These are phyloP conservation scores for Dryadula phaetusa DNA, from an alignment of 2,888 invertebrate species.

Conservation along the genomic window DNA sequence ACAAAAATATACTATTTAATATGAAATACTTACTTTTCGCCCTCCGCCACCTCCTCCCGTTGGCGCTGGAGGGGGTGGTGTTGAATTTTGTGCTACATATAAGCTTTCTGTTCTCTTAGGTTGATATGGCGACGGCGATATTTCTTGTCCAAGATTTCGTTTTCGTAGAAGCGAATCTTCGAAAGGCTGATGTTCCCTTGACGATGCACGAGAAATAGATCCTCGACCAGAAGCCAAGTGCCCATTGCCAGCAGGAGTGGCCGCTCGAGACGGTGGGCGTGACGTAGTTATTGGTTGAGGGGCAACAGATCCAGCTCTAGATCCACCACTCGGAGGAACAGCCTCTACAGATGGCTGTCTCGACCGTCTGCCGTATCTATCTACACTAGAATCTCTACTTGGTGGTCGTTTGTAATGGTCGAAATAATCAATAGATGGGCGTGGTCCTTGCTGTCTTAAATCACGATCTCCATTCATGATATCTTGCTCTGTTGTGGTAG, in stretches of 20 bases:
- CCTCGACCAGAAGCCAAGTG: slow-evolving; percentile 86
- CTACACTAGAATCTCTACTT: slow-evolving; percentile 94
- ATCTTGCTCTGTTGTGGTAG: slow-evolving; percentile 72
- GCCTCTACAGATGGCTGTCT: slow-evolving; percentile 92
- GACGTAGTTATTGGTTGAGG: slow-evolving; percentile 90
- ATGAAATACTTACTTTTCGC: slow-evolving; percentile 70
- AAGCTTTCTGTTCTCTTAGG: slow-evolving; percentile 96
- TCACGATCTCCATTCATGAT: slow-evolving; percentile 70
- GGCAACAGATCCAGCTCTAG: slow-evolving; percentile 90
- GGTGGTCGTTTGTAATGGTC: slow-evolving; percentile 97
- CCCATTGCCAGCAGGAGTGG: slow-evolving; percentile 86
- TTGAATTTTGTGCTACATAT: slow-evolving; percentile 85
- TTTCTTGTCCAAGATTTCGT: slow-evolving; percentile 93
- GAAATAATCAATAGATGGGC: slow-evolving; percentile 93
- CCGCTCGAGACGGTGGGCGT: slow-evolving; percentile 81
- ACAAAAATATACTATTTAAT: no score
- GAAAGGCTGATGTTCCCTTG: slow-evolving; percentile 86
- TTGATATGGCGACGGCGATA: slow-evolving; percentile 93
- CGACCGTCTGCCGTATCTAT: slow-evolving; percentile 91
- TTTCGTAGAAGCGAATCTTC: slow-evolving; percentile 93
- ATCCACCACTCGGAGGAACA: slow-evolving; percentile 75
- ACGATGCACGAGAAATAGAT: slow-evolving; percentile 80
- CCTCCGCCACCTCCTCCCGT: slow-evolving; percentile 69
- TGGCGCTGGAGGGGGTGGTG: slow-evolving; percentile 75
- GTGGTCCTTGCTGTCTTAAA: slow-evolving; percentile 63